Evolutionary conservation across 2,888 invertebrate genomes (phyloP).

Genomic region (Mimas tiliae): DNA sequence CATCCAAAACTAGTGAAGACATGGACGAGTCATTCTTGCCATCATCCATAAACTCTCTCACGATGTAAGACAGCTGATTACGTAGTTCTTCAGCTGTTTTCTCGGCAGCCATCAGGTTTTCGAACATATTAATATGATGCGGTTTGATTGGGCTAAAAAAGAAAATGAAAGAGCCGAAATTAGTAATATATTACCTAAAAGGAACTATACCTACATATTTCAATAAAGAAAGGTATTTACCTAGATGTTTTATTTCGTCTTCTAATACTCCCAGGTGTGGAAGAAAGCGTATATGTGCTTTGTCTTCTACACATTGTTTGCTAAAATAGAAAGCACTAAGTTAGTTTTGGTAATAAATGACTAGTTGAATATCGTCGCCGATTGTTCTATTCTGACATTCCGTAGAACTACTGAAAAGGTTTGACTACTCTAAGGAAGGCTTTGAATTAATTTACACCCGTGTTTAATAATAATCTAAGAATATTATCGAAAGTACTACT

Average conservation of each 20-base stretch:
- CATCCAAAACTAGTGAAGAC: conserved; percentile 69
- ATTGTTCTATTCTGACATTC: too few relatives aligned
- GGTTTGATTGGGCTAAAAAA: conserved; percentile 68
- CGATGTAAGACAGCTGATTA: conserved; percentile 54
- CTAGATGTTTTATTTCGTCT: conserved; percentile 75
- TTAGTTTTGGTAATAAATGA: conserved; percentile 2
- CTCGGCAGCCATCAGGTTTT: conserved; percentile 63
- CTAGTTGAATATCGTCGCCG: too few relatives aligned
- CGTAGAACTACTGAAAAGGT: too few relatives aligned
- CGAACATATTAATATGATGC: conserved; percentile 51
- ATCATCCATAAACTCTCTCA: conserved; percentile 61
- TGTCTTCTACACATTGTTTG: conserved; percentile 60
- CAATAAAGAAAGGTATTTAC: conserved; percentile 42
- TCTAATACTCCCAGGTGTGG: conserved; percentile 58
- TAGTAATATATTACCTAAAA: too few relatives aligned
- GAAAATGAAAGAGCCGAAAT: background rate
- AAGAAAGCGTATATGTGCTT: conserved; percentile 69
- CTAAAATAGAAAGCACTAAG: conserved; percentile 36
- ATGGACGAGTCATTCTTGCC: conserved; percentile 64
- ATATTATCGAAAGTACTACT: too few relatives aligned
- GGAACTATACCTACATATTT: too few relatives aligned
- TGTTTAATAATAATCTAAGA: too few relatives aligned
- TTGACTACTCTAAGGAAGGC: too few relatives aligned
- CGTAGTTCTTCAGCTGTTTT: conserved; percentile 61
- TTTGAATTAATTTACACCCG: too few relatives aligned